Percentiles rank a stretch among this genome's conserved stretches.
These are phyloP conservation scores for Muscicapa striata DNA, from an alignment of 2,797 vertebrate genomes.

Conservation along the genomic window DNA sequence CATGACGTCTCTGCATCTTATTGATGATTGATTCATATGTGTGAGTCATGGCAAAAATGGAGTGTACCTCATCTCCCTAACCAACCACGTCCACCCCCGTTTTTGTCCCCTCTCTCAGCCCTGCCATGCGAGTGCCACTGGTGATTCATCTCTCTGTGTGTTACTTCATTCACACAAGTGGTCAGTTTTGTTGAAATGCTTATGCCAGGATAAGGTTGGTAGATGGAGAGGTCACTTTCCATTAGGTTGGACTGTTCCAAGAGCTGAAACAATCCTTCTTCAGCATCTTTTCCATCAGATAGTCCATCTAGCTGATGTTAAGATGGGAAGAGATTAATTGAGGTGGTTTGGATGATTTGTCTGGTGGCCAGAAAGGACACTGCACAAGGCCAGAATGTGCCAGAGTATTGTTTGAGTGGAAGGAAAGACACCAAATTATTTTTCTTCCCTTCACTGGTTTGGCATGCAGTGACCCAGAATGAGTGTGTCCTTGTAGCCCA, in stretches of 20 bases:
- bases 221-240: background rate
- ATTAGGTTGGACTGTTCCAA: background rate
- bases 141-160: background rate
- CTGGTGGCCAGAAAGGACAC: background rate
- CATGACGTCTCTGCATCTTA: background rate
- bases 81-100: background rate
- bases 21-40: background rate
- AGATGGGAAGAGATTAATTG: conserved; percentile 2
- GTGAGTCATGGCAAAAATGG: background rate
- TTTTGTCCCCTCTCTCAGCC: background rate
- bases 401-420: background rate
- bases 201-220: background rate
- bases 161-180: background rate
- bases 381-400: background rate
- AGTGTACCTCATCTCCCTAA: background rate
- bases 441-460: conserved; percentile 9
- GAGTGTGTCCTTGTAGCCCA: background rate
- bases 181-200: background rate
- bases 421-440: background rate
- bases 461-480: background rate
- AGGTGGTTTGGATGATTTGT: background rate
- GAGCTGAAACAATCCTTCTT: background rate
- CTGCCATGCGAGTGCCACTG: background rate
- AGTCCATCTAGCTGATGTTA: background rate
- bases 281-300: background rate